Percentiles rank a stretch among this genome's conserved stretches.
Conservation (phyloP, 2,797 vertebrate genomes). For the Tolypeutes matacus region DNA sequence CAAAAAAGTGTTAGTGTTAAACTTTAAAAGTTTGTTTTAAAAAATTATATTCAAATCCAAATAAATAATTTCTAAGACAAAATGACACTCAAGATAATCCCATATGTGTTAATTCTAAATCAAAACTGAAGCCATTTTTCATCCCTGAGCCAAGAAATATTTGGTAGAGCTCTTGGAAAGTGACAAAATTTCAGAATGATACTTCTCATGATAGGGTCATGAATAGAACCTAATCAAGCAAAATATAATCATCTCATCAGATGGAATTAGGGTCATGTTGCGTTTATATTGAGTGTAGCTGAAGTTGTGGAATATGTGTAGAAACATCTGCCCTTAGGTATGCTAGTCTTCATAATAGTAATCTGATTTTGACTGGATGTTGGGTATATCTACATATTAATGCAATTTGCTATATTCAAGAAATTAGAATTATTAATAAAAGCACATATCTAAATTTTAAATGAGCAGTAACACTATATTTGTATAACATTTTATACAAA, state of each 20-base stretch:
- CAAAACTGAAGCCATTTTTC: background rate
- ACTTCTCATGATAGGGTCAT: background rate
- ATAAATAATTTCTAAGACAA: background rate
- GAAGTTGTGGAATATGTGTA: background rate
- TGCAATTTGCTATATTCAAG: background rate
- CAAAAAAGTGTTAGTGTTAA: background rate
- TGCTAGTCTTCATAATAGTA: background rate
- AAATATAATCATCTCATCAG: background rate
- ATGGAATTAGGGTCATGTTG: background rate
- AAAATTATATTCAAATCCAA: background rate
- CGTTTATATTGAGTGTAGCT: background rate
- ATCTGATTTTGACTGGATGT: background rate
- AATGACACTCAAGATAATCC: background rate
- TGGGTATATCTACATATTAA: background rate
- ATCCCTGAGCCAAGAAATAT: background rate
- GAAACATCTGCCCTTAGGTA: background rate
- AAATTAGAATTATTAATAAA: background rate
- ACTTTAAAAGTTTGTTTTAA: background rate
- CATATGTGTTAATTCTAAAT: background rate
- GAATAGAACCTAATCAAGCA: background rate
- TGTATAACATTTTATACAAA: background rate
- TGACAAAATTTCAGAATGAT: background rate
- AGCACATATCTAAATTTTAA: background rate
- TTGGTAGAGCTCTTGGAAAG: background rate
- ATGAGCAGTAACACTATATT: background rate